phyloP scores from a whole-genome alignment of 2,113 vertebrate species.

The Talpa occidentalis region DNA sequence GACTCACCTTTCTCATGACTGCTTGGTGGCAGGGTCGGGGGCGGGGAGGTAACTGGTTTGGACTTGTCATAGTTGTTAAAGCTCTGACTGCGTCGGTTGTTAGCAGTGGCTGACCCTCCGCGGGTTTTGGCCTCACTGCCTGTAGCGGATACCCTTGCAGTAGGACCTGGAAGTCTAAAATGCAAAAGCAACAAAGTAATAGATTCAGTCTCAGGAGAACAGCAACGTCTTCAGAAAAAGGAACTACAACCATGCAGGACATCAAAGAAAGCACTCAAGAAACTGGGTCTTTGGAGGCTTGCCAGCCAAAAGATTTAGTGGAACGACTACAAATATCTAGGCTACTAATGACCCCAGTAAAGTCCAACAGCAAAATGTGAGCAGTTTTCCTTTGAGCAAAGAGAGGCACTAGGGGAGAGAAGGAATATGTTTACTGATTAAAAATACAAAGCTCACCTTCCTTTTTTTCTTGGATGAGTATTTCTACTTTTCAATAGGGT shows the following conservation, averaged over 20 bases:
- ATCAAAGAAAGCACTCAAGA: constrained; percentile 34
- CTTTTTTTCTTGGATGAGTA: not conserved
- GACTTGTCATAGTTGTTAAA: constrained; percentile 95
- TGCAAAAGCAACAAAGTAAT: constrained; percentile 56
- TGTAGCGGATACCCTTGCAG: constrained; percentile 91
- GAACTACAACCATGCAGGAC: constrained; percentile 55
- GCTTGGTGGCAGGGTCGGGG: constrained; percentile 66
- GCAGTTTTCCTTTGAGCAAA: not conserved
- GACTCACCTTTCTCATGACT: constrained; percentile 91
- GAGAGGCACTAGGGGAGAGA: not conserved
- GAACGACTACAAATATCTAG: not conserved
- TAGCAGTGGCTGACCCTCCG: constrained; percentile 88
- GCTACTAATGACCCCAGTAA: not conserved
- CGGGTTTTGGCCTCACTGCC: constrained; percentile 93
- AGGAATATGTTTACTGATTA: not conserved
- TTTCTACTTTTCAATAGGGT: not conserved
- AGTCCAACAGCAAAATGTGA: not conserved
- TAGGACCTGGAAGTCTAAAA: constrained; percentile 95
- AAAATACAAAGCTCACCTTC: constrained; percentile 18
- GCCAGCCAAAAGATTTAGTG: not conserved
- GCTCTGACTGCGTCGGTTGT: constrained; percentile 96
- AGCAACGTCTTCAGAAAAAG: not conserved
- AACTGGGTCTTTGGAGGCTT: not conserved
- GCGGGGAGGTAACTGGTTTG: constrained; percentile 89
- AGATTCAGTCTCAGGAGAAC: not conserved